A percentile compares a stretch with the other conserved stretches of the same genome.
phyloP scores from a whole-genome alignment of 2,113 vertebrate species.

The Carassius gibelio region DNA sequence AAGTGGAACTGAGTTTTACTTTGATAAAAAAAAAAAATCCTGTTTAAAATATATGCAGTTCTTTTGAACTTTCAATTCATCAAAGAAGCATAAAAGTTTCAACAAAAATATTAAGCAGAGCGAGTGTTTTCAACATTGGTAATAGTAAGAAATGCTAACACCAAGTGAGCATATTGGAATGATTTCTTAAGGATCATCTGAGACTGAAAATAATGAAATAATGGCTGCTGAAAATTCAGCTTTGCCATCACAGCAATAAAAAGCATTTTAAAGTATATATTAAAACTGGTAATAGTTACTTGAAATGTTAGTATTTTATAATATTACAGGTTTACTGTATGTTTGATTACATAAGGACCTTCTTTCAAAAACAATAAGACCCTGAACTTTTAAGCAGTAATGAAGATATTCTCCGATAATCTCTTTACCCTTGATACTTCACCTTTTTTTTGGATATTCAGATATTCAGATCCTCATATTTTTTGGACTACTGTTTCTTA shows the following conservation, averaged over 20 bases:
- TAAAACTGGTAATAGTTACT: neutral
- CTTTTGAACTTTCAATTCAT: neutral
- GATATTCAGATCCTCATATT: neutral
- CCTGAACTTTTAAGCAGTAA: neutral
- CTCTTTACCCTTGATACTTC: neutral
- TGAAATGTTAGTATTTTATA: neutral
- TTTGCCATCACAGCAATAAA: neutral
- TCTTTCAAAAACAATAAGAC: neutral
- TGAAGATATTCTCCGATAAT: neutral
- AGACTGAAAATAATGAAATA: too few relatives aligned
- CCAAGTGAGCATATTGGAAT: too few relatives aligned
- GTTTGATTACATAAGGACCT: neutral
- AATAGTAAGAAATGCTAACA: neutral
- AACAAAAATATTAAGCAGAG: neutral
- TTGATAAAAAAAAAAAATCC: neutral
- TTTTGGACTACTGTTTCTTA: neutral
- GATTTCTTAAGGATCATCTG: too few relatives aligned
- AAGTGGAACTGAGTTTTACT: neutral
- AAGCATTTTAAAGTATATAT: neutral
- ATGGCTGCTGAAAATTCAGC: neutral
- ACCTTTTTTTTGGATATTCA: neutral
- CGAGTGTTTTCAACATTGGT: neutral
- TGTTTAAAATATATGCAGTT: neutral
- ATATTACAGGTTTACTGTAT: neutral
- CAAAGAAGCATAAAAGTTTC: neutral